Percentiles rank a stretch among this genome's conserved stretches.
Evolutionary conservation across 2,113 vertebrate genomes (phyloP).

Genomic region (Talpa occidentalis): DNA sequence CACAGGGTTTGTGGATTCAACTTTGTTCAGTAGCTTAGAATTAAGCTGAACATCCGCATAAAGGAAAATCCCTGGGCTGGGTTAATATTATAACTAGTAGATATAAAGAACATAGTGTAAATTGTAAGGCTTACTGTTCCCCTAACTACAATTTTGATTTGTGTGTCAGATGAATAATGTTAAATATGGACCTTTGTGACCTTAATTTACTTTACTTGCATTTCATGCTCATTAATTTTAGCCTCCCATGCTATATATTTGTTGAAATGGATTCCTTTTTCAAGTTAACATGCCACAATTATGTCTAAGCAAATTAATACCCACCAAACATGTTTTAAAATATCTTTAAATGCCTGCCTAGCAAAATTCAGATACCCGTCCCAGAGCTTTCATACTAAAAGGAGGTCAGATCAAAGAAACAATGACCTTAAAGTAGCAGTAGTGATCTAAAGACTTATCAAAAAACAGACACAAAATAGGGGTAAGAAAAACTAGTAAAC

Average conservation of each 20-base stretch:
- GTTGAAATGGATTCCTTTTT: neutral
- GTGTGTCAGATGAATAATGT: neutral
- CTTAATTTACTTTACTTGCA: constrained; percentile 16
- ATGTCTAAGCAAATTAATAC: neutral
- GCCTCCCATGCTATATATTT: neutral
- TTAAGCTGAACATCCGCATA: neutral
- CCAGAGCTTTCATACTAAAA: constrained; percentile 57
- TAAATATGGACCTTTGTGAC: neutral
- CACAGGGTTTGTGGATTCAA: neutral
- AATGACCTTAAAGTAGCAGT: neutral
- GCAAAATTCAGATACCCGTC: neutral
- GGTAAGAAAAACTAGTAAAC: neutral
- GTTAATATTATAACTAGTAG: neutral
- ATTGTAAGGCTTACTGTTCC: neutral
- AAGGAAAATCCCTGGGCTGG: neutral
- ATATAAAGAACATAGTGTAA: neutral
- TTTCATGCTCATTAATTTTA: neutral
- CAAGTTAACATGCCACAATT: neutral
- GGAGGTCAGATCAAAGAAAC: neutral
- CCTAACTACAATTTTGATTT: neutral
- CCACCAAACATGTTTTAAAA: neutral
- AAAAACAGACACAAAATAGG: neutral
- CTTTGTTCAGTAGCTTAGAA: constrained; percentile 12
- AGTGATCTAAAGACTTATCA: neutral
- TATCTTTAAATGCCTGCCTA: neutral